Base-by-base conservation (phyloP, 2,797 vertebrate genomes). In the Sciaenops ocellatus region DNA sequence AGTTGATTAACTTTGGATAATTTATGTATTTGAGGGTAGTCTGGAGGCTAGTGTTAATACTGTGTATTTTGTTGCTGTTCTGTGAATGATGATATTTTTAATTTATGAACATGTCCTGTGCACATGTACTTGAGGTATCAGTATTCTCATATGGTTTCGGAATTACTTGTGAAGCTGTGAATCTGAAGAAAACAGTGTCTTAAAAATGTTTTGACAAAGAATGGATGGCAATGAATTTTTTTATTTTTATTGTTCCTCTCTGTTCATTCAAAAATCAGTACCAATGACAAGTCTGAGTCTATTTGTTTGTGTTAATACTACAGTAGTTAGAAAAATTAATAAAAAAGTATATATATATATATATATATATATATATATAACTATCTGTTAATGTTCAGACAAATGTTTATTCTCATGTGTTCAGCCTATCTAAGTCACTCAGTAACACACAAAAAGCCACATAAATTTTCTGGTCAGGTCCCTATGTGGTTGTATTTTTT, bases 1-100 rank as follows among this genome's bases (percentile, higher is more conserved):
- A 70, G 57, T 69, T 88, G 67, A 87, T 88, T 87, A 84, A 85
- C 68, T 77, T 76, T 73, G 73, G 47, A 63, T 79, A 80, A 84
- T 82, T 62, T 66, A 83, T 67, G 59, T 63, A 66, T 75, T 61
- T 16, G 60, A 84, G 65, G 66, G 62, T 26, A 70, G 71, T 79
- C 68, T 83, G 42, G 56, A 78, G 66, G 75, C 57, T 57, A 56
- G 24, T 61, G 48, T 55, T 73, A 59, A 78, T 65, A 75, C 83
- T 65, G 75, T 69, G 63, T 51, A 63, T 70, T 69, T 78, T 73
- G 78, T 76, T 79, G 64, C 75, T 41, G 17, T 24, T 78, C 52
- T 64, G 48, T 69, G 61, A 78, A 82, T 63, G 56, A 80, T 73
- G 48, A 52, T 81, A 18, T 69, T 69, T 30, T 62, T 73, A 73